Evolutionary conservation across 1,140 invertebrate species (phyloP).

Genomic region (Wiebesia pumilae): DNA sequence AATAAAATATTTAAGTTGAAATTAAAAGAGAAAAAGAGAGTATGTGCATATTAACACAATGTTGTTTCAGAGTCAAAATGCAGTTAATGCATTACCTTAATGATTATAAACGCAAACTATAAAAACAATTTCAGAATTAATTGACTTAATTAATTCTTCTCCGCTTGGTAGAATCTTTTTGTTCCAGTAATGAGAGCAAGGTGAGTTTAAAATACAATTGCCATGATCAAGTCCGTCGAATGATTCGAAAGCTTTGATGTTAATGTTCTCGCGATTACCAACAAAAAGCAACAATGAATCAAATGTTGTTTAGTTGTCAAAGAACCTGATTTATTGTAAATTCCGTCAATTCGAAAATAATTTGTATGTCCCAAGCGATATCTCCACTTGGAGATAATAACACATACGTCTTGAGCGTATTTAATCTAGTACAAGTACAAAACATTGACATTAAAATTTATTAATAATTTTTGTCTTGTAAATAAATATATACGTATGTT

Average conservation of each 20-base stretch:
- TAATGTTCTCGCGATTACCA: neutral
- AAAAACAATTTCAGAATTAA: neutral
- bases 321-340: neutral
- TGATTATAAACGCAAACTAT: neutral
- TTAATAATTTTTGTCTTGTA: too few relatives aligned
- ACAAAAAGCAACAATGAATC: neutral
- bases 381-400: too few relatives aligned
- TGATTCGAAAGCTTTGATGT: slow-evolving; percentile 12
- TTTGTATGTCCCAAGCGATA: neutral
- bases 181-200: slow-evolving; percentile 42
- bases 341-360: neutral
- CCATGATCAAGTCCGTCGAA: slow-evolving; percentile 41
- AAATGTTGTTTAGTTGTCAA: neutral
- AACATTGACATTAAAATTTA: too few relatives aligned
- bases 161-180: slow-evolving; percentile 17
- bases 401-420: too few relatives aligned
- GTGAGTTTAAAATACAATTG: slow-evolving; percentile 35
- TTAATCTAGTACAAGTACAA: too few relatives aligned
- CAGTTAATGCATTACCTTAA: neutral
- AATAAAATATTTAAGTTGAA: neutral
- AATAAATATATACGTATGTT: too few relatives aligned
- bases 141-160: slow-evolving; percentile 6
- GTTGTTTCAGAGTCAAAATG: neutral
- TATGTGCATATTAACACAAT: neutral
- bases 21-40: neutral